phyloP scores from a whole-genome alignment of 2,113 vertebrate species.

The Upupa epops region DNA sequence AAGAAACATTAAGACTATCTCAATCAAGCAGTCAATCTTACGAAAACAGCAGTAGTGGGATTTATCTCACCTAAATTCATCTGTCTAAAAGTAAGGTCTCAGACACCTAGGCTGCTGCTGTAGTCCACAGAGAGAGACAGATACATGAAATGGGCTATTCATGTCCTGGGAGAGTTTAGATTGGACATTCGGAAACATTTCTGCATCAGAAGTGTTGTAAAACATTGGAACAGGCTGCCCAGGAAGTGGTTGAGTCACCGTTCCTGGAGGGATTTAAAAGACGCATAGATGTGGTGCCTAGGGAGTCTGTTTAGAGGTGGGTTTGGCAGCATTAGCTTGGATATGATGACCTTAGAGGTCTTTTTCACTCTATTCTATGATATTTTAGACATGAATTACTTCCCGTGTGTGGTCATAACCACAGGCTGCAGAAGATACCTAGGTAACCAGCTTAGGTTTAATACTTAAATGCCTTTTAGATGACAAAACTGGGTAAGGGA shows the following conservation, averaged over 20 bases:
- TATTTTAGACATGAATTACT: constrained; percentile 1
- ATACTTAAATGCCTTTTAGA: background rate
- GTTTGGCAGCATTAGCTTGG: background rate
- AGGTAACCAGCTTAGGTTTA: background rate
- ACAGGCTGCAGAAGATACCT: background rate
- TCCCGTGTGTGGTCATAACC: background rate
- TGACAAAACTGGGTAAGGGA: background rate
- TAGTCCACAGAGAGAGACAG: background rate
- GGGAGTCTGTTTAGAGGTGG: background rate
- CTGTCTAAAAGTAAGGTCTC: background rate
- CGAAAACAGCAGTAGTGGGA: fast-evolving
- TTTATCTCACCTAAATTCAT: background rate
- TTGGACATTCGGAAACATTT: background rate
- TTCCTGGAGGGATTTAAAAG: background rate
- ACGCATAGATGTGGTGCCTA: background rate
- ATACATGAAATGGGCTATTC: background rate
- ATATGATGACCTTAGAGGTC: background rate
- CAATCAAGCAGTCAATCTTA: background rate
- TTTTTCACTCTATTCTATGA: background rate
- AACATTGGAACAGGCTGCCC: background rate
- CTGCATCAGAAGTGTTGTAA: background rate
- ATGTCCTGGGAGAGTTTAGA: background rate
- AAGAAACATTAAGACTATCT: background rate
- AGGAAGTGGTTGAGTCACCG: background rate
- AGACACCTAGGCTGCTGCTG: background rate